Evolutionary conservation across 2,888 invertebrate genomes (phyloP).

Genomic region (Nomada flava): DNA sequence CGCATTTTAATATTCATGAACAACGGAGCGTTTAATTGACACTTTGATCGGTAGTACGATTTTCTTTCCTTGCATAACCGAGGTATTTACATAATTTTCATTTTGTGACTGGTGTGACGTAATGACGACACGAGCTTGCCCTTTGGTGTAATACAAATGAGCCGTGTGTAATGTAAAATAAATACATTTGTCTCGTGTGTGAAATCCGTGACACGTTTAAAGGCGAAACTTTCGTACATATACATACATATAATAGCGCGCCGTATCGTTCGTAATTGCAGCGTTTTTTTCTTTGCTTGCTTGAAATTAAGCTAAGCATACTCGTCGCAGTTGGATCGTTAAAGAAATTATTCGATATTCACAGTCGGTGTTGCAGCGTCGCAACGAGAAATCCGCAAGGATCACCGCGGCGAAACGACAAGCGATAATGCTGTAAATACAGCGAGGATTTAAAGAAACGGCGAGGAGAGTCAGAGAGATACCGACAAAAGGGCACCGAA

Average conservation of each 20-base stretch:
- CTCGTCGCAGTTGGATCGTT: background rate
- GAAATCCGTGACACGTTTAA: background rate
- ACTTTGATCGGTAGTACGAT: conserved; percentile 20
- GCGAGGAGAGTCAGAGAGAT: conserved; percentile 2
- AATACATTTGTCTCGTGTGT: background rate
- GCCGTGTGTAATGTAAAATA: background rate
- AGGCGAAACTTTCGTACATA: background rate
- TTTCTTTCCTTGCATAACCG: background rate
- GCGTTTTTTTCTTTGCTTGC: background rate
- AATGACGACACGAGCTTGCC: background rate
- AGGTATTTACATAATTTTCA: conserved; percentile 35
- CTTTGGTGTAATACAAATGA: conserved; percentile 8
- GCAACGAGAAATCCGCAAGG: conserved; percentile 15
- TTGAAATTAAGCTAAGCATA: background rate
- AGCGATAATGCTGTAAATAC: conserved; percentile 23
- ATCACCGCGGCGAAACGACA: conserved; percentile 11
- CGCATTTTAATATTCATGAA: conserved; percentile 44
- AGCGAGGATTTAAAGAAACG: conserved; percentile 33
- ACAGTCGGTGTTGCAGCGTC: background rate
- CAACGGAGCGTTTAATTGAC: conserved; percentile 38
- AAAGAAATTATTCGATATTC: background rate
- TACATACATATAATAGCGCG: too few species aligned
- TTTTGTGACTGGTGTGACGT: background rate
- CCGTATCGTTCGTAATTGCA: background rate
- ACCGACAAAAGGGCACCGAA: conserved; percentile 27